These are phyloP conservation scores for Dasyornis broadbenti DNA, from an alignment of 2,113 vertebrate genomes.

Conservation along the genomic window DNA sequence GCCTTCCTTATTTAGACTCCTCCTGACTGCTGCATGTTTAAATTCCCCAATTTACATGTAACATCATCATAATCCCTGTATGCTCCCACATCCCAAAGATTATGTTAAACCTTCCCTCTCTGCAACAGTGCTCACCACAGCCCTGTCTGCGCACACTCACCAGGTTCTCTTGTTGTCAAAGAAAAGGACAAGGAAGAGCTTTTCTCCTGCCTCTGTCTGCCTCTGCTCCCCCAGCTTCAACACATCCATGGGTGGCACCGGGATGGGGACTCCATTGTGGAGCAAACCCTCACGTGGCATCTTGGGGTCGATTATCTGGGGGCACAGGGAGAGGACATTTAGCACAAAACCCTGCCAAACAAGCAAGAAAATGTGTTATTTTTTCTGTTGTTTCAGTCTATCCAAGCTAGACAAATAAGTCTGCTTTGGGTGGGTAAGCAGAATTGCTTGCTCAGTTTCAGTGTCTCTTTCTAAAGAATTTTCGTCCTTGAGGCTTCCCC, in stretches of 20 bases:
- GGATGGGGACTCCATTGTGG: constrained; percentile 96
- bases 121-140: constrained; percentile 67
- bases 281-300: constrained; percentile 95
- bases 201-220: constrained; percentile 86
- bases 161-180: constrained; percentile 99
- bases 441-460: neutral
- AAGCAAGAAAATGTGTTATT: neutral
- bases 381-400: neutral
- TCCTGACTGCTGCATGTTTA: neutral
- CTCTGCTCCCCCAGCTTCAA: constrained; percentile 88
- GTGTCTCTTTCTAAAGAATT: neutral
- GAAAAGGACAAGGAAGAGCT: constrained; percentile 96
- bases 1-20: neutral
- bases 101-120: neutral
- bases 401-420: neutral
- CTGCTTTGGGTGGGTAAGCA: neutral
- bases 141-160: constrained; percentile 67
- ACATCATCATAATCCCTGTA: neutral
- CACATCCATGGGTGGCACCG: constrained; percentile 92
- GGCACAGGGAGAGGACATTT: neutral
- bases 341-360: neutral
- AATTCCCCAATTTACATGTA: neutral
- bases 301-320: constrained; percentile 93
- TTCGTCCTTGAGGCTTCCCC: neutral
- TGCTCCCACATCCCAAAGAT: neutral